phyloP scores from a whole-genome alignment of 2,797 vertebrate genomes.

The Pelodytes ibericus region DNA sequence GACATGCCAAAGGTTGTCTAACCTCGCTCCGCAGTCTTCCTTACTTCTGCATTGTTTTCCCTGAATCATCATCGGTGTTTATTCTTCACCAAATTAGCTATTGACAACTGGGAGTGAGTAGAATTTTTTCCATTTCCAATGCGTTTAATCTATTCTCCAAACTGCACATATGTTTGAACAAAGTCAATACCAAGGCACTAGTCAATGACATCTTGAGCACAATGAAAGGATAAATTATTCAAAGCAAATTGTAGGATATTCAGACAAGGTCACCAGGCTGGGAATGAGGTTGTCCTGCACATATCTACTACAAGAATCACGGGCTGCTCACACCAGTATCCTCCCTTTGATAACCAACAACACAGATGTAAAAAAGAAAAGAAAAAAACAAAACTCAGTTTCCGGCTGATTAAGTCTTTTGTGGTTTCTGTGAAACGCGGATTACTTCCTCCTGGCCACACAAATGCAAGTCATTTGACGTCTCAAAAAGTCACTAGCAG shows the following conservation, averaged over 20 bases:
- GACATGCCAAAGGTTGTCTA: neutral
- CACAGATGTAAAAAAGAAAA: conserved; percentile 46
- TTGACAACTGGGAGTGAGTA: conserved; percentile 14
- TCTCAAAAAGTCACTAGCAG: conserved; percentile 35
- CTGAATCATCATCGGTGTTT: neutral
- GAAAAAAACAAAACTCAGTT: conserved; percentile 17
- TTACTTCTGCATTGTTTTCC: neutral
- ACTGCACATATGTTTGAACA: conserved; percentile 37
- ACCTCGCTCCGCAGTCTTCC: neutral
- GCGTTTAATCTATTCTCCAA: neutral
- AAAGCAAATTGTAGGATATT: conserved; percentile 50
- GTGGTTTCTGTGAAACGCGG: conserved; percentile 29
- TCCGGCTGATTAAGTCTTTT: conserved; percentile 37
- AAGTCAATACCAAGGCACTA: conserved; percentile 38
- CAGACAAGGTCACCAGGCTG: conserved; percentile 28
- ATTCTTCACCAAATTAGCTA: conserved; percentile 5
- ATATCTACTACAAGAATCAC: conserved; percentile 33
- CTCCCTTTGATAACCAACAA: conserved; percentile 16
- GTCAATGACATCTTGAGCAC: conserved; percentile 29
- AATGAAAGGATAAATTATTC: conserved; percentile 52
- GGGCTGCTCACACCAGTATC: conserved; percentile 7
- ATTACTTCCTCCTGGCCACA: neutral
- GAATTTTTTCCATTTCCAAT: neutral
- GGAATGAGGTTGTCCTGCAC: conserved; percentile 35
- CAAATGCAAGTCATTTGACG: neutral